Evolutionary conservation across 2,797 vertebrate species (phyloP).

Genomic region (Callimico goeldii): DNA sequence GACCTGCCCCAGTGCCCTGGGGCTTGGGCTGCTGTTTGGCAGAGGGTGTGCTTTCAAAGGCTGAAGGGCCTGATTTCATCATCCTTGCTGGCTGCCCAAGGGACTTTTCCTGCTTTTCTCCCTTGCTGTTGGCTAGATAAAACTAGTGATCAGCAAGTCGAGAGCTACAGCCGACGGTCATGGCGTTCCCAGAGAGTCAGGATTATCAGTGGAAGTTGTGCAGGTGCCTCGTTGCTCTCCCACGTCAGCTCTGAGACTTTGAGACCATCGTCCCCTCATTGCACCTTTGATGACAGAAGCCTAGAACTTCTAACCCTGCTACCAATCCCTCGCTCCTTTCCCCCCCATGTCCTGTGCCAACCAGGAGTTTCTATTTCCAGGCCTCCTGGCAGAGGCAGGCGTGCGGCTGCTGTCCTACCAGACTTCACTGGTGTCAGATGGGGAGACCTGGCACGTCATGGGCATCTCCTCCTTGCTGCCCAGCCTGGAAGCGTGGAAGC

Average conservation of each 20-base stretch:
- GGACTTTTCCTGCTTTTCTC: not conserved
- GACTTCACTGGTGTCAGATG: slow-evolving; percentile 82
- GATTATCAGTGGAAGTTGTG: not conserved
- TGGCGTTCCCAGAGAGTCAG: no score
- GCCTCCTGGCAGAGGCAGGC: slow-evolving; percentile 86
- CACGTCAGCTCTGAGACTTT: not conserved
- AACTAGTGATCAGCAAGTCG: not conserved
- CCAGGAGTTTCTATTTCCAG: slow-evolving; percentile 79
- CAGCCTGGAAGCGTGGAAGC: slow-evolving; percentile 87
- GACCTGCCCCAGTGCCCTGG: not conserved
- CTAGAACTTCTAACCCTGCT: rapidly evolving
- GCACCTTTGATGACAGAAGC: not conserved
- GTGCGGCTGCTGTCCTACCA: slow-evolving; percentile 91
- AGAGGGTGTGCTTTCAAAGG: not conserved
- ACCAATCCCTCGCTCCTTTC: not conserved
- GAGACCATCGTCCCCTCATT: rapidly evolving
- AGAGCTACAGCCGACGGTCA: not conserved
- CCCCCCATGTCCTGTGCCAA: not conserved
- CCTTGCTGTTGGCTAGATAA: not conserved
- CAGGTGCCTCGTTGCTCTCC: no score
- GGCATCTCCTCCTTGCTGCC: slow-evolving; percentile 87
- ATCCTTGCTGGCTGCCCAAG: not conserved
- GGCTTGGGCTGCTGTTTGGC: not conserved
- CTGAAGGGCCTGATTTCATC: not conserved
- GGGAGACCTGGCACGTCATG: slow-evolving; percentile 90